A percentile compares a stretch with the other conserved stretches of the same genome.
Conservation (phyloP, 2,888 invertebrate genomes). For the Exocentrus adspersus region DNA sequence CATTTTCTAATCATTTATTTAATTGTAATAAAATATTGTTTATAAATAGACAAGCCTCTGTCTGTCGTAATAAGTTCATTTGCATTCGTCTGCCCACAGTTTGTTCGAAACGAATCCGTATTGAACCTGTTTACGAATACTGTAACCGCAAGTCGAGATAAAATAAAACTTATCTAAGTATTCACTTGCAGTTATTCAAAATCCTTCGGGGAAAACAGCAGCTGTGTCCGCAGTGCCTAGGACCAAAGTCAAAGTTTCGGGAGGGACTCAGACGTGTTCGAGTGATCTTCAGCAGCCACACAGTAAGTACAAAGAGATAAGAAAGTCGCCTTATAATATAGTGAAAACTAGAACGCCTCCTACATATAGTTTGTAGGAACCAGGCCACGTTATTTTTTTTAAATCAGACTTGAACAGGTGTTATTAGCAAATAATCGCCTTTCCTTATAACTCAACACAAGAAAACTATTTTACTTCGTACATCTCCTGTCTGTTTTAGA, state of each 20-base stretch:
- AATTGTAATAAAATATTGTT: too few relatives aligned
- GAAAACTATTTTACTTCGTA: too few relatives aligned
- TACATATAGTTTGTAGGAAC: too few relatives aligned
- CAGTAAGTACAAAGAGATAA: slow-evolving; percentile 43
- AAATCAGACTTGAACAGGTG: too few relatives aligned
- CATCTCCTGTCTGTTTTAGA: slow-evolving; percentile 60
- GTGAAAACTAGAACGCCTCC: too few relatives aligned
- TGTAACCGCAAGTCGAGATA: not conserved
- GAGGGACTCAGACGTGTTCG: slow-evolving; percentile 85
- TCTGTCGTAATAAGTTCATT: not conserved
- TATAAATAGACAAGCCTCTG: too few relatives aligned
- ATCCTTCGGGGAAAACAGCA: slow-evolving; percentile 69
- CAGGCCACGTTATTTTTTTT: too few relatives aligned
- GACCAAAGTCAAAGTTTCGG: slow-evolving; percentile 89
- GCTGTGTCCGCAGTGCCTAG: slow-evolving; percentile 88
- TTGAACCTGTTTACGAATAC: not conserved
- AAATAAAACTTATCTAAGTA: slow-evolving; percentile 18
- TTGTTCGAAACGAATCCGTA: not conserved
- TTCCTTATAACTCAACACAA: too few relatives aligned
- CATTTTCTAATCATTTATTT: too few relatives aligned
- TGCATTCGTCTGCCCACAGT: not conserved
- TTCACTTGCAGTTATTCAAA: slow-evolving; percentile 54
- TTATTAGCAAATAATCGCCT: too few relatives aligned
- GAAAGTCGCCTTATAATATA: not conserved
- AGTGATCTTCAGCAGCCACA: slow-evolving; percentile 52